These are phyloP conservation scores for Pomatorhinus ruficollis DNA, from an alignment of 2,113 vertebrate species.

Conservation along the genomic window DNA sequence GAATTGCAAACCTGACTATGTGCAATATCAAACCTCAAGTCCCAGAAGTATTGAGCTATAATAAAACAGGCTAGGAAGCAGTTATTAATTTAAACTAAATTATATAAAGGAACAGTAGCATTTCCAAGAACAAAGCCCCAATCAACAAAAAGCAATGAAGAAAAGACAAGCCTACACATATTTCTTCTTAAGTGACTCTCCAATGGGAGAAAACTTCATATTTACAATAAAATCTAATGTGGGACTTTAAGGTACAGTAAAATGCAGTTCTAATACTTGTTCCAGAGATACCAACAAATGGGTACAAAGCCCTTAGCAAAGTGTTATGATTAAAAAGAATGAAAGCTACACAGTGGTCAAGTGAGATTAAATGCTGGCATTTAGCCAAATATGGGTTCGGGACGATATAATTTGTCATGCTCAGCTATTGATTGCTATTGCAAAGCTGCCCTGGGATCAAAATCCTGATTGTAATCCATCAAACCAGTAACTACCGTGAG, in stretches of 20 bases:
- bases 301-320: slow-evolving; percentile 1
- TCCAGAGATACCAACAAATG: neutral
- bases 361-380: neutral
- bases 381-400: neutral
- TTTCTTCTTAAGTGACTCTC: neutral
- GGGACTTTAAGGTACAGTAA: neutral
- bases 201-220: neutral
- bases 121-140: neutral
- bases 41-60: neutral
- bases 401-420: neutral
- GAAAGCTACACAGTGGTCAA: slow-evolving; percentile 2
- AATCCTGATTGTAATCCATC: slow-evolving; percentile 22
- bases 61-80: neutral
- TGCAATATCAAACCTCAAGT: neutral
- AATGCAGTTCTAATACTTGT: neutral
- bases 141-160: neutral
- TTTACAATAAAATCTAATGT: neutral
- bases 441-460: slow-evolving; percentile 2
- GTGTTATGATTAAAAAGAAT: neutral
- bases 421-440: neutral
- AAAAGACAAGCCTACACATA: neutral
- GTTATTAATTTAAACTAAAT: neutral
- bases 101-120: neutral
- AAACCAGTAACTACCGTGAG: neutral
- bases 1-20: neutral